Conservation (phyloP, 2,888 invertebrate species). For the Tipula helvola region DNA sequence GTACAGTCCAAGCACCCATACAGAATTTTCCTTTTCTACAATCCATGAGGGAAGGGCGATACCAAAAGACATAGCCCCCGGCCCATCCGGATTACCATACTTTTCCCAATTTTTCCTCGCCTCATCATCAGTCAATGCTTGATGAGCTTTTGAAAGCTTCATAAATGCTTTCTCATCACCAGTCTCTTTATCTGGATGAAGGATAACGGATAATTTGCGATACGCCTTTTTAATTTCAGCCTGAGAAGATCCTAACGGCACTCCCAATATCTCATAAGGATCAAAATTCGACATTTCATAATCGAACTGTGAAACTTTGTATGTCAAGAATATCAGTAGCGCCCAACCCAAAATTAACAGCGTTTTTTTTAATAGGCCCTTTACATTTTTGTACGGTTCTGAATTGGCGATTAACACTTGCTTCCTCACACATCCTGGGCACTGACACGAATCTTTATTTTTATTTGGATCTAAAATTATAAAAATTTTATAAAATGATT, state of each 20-base stretch:
- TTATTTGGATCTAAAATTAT: conserved; percentile 56
- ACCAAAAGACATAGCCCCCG: conserved; percentile 98
- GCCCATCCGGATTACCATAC: conserved; percentile 99
- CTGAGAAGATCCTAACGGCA: conserved; percentile 76
- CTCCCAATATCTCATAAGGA: conserved; percentile 89
- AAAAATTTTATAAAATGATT: no score
- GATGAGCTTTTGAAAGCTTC: conserved; percentile 86
- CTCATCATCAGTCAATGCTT: conserved; percentile 94
- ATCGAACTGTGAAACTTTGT: conserved; percentile 92
- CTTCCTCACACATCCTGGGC: conserved; percentile 79
- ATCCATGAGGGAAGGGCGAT: conserved; percentile 99
- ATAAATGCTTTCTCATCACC: conserved; percentile 96
- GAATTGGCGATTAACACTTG: conserved; percentile 65
- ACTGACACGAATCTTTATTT: conserved; percentile 71
- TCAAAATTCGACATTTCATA: conserved; percentile 98
- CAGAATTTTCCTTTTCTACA: conserved; percentile 97
- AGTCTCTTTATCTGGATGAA: conserved; percentile 96
- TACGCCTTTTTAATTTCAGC: conserved; percentile 92
- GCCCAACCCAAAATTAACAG: conserved; percentile 74
- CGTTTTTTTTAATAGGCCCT: conserved; percentile 66
- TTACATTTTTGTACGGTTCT: conserved; percentile 79
- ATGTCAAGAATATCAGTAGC: conserved; percentile 64
- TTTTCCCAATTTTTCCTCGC: conserved; percentile 96
- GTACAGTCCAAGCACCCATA: conserved; percentile 93
- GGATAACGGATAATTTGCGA: conserved; percentile 78